Base-by-base conservation (phyloP, 2,888 invertebrate genomes). In the Melieria crassipennis region DNA sequence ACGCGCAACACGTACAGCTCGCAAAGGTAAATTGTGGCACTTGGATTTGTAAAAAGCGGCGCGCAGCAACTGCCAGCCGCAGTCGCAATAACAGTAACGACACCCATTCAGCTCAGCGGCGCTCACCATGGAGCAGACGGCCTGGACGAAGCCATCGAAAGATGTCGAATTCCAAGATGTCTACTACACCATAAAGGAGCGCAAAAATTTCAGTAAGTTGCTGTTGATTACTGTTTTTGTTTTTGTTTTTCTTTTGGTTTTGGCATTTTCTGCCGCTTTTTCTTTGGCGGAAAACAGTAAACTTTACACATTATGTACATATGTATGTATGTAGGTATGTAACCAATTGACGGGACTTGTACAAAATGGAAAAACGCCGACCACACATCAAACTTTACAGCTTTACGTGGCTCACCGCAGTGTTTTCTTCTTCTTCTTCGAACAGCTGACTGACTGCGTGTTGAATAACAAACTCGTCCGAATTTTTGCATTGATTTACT, bases 121-220 rank as follows among this genome's bases (percentile, higher is more conserved):
- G 56, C 4, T 13, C 7, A 63, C 45, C 16, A 55, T 65, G 65
- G 65, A 65, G 47, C 30, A 65, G 3, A 69, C 46, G 30, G 16
- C 73, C 7, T 71, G 72, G 65, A 43, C 75, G 55, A 72, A 70
- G 48, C 69, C 76, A 57, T 50, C 75, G 71, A 77, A 83, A 79
- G 84, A 87, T 81, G 85, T 87, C 65, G 87, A 87, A 73, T 87
- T 87, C 74, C 87, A 87, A 81, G 87, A 87, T 78, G 81, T 87
- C 65, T 82, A 79, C 75, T 87, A 85, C 61, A 82, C 82, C n/a
- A 82, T 87, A 4, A 81, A 81, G 71, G 78, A 82, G 72, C 83
- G 80, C 60, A 82, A 80, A 63, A 82, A 80, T 75, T 82, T 81
- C 71, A 79, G 86, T 87, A 77, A 85, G 85, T 81, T 5, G 6